Conservation (phyloP, 1,140 invertebrate genomes). For the Drosophila bipectinata region DNA sequence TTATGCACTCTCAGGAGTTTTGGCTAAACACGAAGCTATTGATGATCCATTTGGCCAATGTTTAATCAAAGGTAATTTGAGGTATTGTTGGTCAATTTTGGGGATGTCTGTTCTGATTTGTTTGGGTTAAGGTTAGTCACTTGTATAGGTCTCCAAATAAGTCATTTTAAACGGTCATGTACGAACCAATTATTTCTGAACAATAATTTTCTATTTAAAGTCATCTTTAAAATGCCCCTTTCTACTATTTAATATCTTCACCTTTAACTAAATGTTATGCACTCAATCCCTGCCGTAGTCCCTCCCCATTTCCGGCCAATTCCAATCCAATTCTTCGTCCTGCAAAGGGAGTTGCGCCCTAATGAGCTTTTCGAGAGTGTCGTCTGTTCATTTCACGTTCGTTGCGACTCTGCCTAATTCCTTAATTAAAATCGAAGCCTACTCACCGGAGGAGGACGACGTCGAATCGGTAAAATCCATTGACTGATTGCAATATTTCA, state of each 20-base stretch:
- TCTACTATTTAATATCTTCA: slow-evolving; percentile 3
- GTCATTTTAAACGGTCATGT: not conserved
- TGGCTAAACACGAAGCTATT: slow-evolving; percentile 34
- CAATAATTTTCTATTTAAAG: not conserved
- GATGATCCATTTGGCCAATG: slow-evolving; percentile 59
- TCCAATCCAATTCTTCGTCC: slow-evolving; percentile 5
- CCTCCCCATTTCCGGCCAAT: slow-evolving; percentile 4
- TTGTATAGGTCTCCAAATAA: not conserved
- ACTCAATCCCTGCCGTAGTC: slow-evolving; percentile 27
- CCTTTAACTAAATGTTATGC: slow-evolving; percentile 39
- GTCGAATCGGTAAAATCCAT: slow-evolving; percentile 61
- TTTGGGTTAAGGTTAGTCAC: not conserved
- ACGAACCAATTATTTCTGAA: too few relatives aligned
- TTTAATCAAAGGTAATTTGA: slow-evolving; percentile 80
- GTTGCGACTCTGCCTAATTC: slow-evolving; percentile 63
- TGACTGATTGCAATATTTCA: slow-evolving; percentile 82
- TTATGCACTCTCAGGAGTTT: slow-evolving; percentile 44
- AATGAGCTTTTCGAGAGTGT: slow-evolving; percentile 65
- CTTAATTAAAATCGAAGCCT: slow-evolving; percentile 82
- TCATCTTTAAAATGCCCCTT: not conserved
- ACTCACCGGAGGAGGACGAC: slow-evolving; percentile 27
- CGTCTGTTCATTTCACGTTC: slow-evolving; percentile 51
- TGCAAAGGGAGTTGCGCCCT: slow-evolving; percentile 22
- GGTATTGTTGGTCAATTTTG: slow-evolving; percentile 55
- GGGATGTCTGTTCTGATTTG: slow-evolving; percentile 15